Evolutionary conservation across 2,797 vertebrate species (phyloP), one percentile per base, ranked within the genome.

Genomic region (Hozukius guyotensis): DNA sequence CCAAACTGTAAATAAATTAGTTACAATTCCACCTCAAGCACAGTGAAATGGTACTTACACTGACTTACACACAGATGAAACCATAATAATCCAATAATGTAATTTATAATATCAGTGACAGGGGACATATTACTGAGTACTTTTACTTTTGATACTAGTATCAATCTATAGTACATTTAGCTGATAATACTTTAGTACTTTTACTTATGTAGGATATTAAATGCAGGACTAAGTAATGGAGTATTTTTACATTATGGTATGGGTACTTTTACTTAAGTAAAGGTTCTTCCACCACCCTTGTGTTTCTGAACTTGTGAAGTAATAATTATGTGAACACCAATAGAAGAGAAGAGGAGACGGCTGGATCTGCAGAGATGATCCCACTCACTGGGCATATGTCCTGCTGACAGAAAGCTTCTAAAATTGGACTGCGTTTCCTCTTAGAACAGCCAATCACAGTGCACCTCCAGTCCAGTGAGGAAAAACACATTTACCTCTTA

Each of bases 401-500:
- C 75, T 72, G 81, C 75, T 86, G 87, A 90, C 87, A 55, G 59
- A 81, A 57, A 57, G 71, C 24, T 82, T 86, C 94, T 92, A 91
- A 91, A 93, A 72, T 75, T 77, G 85, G 81, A 78, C 64, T 2
- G 27, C 0, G 32, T 88, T 82, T 87, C 78, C 86, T 86, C 75
- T 75, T 31, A 32, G 25, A 67, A 29, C 77, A 83, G 77, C 82
- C 82, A 89, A 84, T 93, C 87, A 85, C 72, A 78, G 82, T 53
- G 52, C 79, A 61, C 72, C 78, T 79, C 20, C 18, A 60, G 66
- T 80, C 68, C 62, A 77, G 78, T 20, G 67, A 82, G 70, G 65
- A 76, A 80, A 52, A 81, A 81, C 66, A 29, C 22, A 52, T 83
- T 84, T 77, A 75, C 73, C 31, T 69, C 61, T 81, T 38, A 73